A percentile compares a stretch with the other conserved stretches of the same genome.
Evolutionary conservation across 2,888 invertebrate genomes (phyloP).

Genomic region (Salticus scenicus): DNA sequence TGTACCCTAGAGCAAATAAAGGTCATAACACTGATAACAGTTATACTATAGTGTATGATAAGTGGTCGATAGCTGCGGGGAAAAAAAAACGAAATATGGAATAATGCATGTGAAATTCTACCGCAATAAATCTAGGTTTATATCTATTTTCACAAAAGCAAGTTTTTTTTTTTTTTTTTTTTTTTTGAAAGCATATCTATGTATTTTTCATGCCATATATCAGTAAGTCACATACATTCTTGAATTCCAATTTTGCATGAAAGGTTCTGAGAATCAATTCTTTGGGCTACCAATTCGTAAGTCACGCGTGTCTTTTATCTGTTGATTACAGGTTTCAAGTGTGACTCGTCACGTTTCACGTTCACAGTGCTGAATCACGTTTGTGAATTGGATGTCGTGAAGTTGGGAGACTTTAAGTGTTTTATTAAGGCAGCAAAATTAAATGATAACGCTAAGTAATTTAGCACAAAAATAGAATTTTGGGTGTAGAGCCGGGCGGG

Average conservation of each 20-base stretch:
- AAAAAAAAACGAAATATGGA: too few species aligned
- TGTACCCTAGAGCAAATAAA: too few species aligned
- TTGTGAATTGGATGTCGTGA: background rate
- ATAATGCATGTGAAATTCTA: background rate
- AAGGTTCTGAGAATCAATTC: background rate
- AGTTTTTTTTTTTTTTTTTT: too few species aligned
- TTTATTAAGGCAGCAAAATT: conserved; percentile 50
- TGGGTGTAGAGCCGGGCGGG: background rate
- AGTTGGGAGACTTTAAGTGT: background rate
- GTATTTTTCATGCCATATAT: background rate
- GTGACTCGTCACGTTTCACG: conserved; percentile 41
- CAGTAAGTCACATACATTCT: background rate
- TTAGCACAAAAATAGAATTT: conserved; percentile 20
- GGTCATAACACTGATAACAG: too few species aligned
- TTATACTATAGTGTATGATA: too few species aligned
- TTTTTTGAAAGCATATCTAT: background rate
- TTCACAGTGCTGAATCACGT: conserved; percentile 40
- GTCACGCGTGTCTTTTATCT: conserved; percentile 28
- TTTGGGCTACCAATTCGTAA: background rate
- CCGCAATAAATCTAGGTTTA: background rate
- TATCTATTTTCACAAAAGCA: background rate
- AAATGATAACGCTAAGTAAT: conserved; percentile 59
- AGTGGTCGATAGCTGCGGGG: too few species aligned
- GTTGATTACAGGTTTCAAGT: conserved; percentile 39
- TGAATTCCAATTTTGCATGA: conserved; percentile 9